Evolutionary conservation across 92 coral and sea anemone species (phyloP).

Genomic region (Montipora capitata): DNA sequence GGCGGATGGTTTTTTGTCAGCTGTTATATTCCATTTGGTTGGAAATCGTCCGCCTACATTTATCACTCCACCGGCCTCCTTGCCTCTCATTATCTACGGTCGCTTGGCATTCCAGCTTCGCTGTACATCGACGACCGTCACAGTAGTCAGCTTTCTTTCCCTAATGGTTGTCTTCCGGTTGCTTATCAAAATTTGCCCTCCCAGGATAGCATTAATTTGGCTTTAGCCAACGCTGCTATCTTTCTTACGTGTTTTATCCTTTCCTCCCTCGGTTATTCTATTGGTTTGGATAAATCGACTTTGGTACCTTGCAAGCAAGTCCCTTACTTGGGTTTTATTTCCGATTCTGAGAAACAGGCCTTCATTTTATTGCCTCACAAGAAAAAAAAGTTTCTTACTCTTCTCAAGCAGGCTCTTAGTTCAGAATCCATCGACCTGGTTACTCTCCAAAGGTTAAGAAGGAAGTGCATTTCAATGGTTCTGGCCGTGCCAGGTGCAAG

Average conservation of each 20-base stretch:
- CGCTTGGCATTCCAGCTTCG: constrained; percentile 61
- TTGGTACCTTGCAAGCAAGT: constrained; percentile 32
- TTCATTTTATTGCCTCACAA: constrained; percentile 45
- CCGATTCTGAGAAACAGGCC: constrained; percentile 35
- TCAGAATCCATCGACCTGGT: constrained; percentile 20
- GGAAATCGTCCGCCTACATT: constrained; percentile 66
- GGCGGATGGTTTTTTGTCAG: constrained; percentile 69
- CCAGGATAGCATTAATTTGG: constrained; percentile 25
- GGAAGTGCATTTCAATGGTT: constrained; percentile 73
- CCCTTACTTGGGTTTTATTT: constrained; percentile 55
- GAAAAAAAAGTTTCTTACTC: constrained; percentile 14
- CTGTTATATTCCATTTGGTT: constrained; percentile 68
- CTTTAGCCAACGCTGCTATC: constrained; percentile 61
- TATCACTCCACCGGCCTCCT: constrained; percentile 75
- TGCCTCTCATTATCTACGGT: constrained; percentile 54
- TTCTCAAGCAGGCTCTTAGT: constrained; percentile 19
- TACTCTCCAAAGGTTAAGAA: constrained; percentile 62
- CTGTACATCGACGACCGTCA: constrained; percentile 36
- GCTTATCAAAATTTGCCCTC: constrained; percentile 52
- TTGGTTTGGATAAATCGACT: constrained; percentile 48
- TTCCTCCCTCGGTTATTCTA: constrained; percentile 57
- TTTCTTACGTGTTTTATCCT: constrained; percentile 60
- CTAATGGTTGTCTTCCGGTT: constrained; percentile 20
- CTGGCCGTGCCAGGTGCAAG: constrained; percentile 77
- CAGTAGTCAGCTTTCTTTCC: constrained; percentile 39